These are phyloP conservation scores for Philereme vetulata DNA, from an alignment of 2,888 invertebrate genomes.

Conservation along the genomic window DNA sequence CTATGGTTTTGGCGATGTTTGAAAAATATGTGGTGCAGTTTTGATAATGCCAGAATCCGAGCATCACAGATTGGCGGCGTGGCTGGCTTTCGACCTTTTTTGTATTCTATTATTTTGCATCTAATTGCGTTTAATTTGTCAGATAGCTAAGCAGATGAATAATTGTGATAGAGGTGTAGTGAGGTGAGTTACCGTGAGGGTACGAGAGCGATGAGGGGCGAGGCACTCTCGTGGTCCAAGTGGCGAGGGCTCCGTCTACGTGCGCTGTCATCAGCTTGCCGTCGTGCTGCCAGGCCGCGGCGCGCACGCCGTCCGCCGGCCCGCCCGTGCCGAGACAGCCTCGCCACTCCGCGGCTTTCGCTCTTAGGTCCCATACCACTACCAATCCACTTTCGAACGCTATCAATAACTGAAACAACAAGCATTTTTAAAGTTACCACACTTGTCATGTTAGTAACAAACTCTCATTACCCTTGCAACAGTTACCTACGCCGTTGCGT, in stretches of 20 bases:
- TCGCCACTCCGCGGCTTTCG: constrained; percentile 93
- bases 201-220: constrained; percentile 92
- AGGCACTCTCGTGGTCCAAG: constrained; percentile 93
- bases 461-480: too few species aligned
- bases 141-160: too few species aligned
- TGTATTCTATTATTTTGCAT: too few species aligned
- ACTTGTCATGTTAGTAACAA: too few species aligned
- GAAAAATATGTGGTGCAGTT: too few species aligned
- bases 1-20: too few species aligned
- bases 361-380: constrained; percentile 97
- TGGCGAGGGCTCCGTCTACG: constrained; percentile 96
- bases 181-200: constrained; percentile 91
- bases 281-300: constrained; percentile 98
- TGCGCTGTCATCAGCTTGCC: constrained; percentile 99
- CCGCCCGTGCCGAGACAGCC: constrained; percentile 91
- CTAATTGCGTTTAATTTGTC: too few species aligned
- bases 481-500: too few species aligned
- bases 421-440: not conserved
- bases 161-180: too few species aligned
- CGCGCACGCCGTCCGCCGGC: constrained; percentile 90
- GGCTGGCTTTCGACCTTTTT: too few species aligned
- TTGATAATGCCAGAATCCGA: too few species aligned
- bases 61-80: too few species aligned
- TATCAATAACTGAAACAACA: constrained; percentile 90
- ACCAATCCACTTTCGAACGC: constrained; percentile 97